A percentile compares a stretch with the other conserved stretches of the same genome.
Evolutionary conservation across 2,888 invertebrate species (phyloP).

Genomic region (Leptopilina drosophilae): DNA sequence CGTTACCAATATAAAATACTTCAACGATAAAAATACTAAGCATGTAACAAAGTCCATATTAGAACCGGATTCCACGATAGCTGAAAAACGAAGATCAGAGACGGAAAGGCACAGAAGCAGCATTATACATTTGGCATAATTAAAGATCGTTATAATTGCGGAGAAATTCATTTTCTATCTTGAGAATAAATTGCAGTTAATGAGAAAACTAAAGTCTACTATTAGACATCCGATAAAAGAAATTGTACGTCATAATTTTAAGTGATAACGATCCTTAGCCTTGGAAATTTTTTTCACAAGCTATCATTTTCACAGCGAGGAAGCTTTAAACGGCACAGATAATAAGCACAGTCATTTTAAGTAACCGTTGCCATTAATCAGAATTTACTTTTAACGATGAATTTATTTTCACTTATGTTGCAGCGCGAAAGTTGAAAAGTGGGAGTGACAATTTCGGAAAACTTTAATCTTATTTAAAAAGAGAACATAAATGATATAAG

Average conservation of each 20-base stretch:
- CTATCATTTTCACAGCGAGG: constrained; percentile 28
- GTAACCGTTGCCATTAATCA: constrained; percentile 21
- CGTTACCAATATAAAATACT: no score
- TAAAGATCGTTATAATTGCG: constrained; percentile 24
- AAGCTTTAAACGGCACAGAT: constrained; percentile 15
- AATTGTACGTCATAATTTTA: constrained; percentile 56
- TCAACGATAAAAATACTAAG: no score
- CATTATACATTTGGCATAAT: constrained; percentile 6
- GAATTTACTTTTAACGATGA: constrained; percentile 18
- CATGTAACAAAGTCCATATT: background rate
- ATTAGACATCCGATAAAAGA: constrained; percentile 51
- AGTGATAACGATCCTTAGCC: constrained; percentile 53
- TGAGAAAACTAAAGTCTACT: constrained; percentile 50
- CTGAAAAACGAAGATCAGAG: background rate
- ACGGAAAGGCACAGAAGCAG: constrained; percentile 1
- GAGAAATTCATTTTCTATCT: constrained; percentile 46
- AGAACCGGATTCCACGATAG: constrained; percentile 22
- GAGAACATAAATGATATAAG: background rate
- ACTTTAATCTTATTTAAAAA: background rate
- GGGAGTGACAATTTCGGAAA: background rate
- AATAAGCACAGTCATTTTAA: constrained; percentile 15
- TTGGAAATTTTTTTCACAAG: constrained; percentile 40
- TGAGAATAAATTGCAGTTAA: constrained; percentile 48
- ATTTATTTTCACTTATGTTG: constrained; percentile 10
- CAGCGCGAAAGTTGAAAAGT: constrained; percentile 17